A percentile compares a stretch with the other conserved stretches of the same genome.
Conservation (phyloP, 2,113 vertebrate genomes). For the Boulengerochromis microlepis region DNA sequence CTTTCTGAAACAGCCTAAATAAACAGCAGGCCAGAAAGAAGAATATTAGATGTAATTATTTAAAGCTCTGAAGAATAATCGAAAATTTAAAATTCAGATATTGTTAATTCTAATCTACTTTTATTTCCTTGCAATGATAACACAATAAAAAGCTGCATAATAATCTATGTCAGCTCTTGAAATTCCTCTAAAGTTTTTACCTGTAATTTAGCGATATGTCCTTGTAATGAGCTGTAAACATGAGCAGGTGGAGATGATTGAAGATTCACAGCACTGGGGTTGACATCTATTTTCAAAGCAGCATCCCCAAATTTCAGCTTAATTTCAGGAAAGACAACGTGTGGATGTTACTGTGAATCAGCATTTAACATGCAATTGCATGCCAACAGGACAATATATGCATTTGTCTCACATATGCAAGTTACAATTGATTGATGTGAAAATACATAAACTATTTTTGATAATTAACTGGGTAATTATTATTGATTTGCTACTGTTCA, state of each 20-base stretch:
- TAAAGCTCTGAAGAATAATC: background rate
- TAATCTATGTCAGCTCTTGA: background rate
- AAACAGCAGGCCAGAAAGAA: background rate
- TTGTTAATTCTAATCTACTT: background rate
- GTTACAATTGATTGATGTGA: background rate
- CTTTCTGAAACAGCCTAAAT: constrained; percentile 82
- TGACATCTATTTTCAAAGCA: constrained; percentile 80
- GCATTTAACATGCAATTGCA: background rate
- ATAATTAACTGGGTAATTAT: background rate
- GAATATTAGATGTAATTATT: background rate
- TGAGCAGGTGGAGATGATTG: constrained; percentile 69
- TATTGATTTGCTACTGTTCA: background rate
- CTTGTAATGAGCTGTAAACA: constrained; percentile 78
- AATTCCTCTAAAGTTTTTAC: constrained; percentile 53
- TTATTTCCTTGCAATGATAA: background rate
- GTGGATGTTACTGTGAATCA: background rate
- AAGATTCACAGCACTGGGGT: constrained; percentile 73
- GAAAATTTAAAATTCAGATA: background rate
- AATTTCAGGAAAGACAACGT: background rate
- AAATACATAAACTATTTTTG: background rate
- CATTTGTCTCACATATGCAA: background rate
- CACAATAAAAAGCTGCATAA: background rate
- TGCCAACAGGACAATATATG: background rate
- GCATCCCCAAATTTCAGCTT: constrained; percentile 84
- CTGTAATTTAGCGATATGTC: constrained; percentile 87